These are phyloP conservation scores for Tetraodon nigroviridis DNA, from an alignment of 2,113 vertebrate genomes.

Conservation along the genomic window DNA sequence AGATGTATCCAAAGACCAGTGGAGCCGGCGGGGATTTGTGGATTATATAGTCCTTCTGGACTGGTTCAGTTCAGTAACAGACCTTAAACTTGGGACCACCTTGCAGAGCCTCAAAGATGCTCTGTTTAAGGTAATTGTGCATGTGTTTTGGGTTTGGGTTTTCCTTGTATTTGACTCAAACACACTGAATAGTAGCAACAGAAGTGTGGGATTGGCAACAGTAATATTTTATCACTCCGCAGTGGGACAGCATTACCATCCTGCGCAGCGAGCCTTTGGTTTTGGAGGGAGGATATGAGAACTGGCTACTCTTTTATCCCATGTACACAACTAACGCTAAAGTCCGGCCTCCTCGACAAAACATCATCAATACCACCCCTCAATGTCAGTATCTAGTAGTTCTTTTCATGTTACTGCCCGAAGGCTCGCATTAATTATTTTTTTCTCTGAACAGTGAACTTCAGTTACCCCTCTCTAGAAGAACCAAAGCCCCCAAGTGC, in stretches of 20 bases:
- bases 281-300: slow-evolving; percentile 95
- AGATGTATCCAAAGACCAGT: slow-evolving; percentile 80
- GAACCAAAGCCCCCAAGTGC: slow-evolving; percentile 79
- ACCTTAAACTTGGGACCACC: slow-evolving; percentile 85
- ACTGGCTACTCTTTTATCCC: slow-evolving; percentile 95
- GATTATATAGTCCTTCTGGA: slow-evolving; percentile 91
- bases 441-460: slow-evolving; percentile 80
- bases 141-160: neutral
- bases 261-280: slow-evolving; percentile 87
- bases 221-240: slow-evolving; percentile 31
- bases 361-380: slow-evolving; percentile 73
- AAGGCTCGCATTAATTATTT: too few relatives aligned
- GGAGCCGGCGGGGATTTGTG: slow-evolving; percentile 82
- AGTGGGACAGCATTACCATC: slow-evolving; percentile 95
- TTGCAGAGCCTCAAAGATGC: slow-evolving; percentile 96
- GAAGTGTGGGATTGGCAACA: neutral
- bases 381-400: slow-evolving; percentile 79
- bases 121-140: slow-evolving; percentile 83
- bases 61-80: slow-evolving; percentile 89
- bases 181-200: neutral
- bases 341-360: slow-evolving; percentile 81
- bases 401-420: neutral
- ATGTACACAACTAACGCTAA: slow-evolving; percentile 93
- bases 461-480: slow-evolving; percentile 92
- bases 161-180: neutral